phyloP scores from a whole-genome alignment of 30 jellyfish, hydroid and myxozoan genomes.

The Nemopilema nomurai region DNA sequence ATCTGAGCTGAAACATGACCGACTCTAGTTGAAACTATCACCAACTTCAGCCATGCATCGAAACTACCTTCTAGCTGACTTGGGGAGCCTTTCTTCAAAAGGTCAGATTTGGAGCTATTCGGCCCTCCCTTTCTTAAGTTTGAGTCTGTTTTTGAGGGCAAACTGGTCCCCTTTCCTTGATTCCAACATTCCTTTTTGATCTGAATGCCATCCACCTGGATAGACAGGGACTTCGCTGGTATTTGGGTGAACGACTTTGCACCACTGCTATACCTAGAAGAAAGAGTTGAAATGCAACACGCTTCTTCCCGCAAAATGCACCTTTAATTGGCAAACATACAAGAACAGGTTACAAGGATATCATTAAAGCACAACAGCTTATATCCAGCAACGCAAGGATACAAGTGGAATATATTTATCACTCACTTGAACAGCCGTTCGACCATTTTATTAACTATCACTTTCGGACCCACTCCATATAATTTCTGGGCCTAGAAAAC shows the following conservation, averaged over 20 bases:
- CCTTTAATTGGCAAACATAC: too few relatives aligned
- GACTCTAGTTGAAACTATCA: too few relatives aligned
- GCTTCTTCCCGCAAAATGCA: too few relatives aligned
- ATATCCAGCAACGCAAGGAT: too few relatives aligned
- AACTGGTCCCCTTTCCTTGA: slow-evolving; percentile 41
- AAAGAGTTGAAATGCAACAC: too few relatives aligned
- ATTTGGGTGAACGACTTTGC: slow-evolving; percentile 80
- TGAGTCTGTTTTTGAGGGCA: slow-evolving; percentile 77
- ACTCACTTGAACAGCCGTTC: slow-evolving; percentile 79
- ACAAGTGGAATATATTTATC: too few relatives aligned
- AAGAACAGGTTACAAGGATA: too few relatives aligned
- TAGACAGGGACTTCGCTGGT: slow-evolving; percentile 83
- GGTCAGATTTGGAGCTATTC: slow-evolving; percentile 36
- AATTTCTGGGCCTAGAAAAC: slow-evolving; percentile 74
- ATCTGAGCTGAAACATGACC: too few relatives aligned
- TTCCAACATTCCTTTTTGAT: slow-evolving; percentile 89
- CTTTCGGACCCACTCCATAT: slow-evolving; percentile 92
- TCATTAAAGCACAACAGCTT: too few relatives aligned
- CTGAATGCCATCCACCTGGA: slow-evolving; percentile 89
- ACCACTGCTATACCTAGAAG: slow-evolving; percentile 87
- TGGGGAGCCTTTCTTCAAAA: slow-evolving; percentile 53
- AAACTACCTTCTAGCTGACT: slow-evolving; percentile 57
- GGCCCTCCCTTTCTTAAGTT: slow-evolving; percentile 49
- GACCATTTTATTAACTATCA: slow-evolving; percentile 68
- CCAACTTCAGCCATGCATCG: not conserved